phyloP scores from a whole-genome alignment of 2,888 invertebrate species.

The Agrochola circellaris region DNA sequence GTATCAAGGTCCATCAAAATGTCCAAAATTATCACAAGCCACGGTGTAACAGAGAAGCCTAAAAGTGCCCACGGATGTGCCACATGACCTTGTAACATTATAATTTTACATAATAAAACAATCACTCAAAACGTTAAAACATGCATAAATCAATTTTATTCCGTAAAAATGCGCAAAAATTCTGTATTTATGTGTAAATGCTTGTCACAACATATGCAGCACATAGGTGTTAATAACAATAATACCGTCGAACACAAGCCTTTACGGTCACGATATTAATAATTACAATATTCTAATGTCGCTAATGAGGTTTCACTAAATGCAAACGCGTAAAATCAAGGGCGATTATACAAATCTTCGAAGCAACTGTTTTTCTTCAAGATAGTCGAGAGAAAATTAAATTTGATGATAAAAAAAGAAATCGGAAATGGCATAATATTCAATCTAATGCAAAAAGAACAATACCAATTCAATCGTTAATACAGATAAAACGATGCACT shows the following conservation, averaged over 20 bases:
- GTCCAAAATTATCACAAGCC: conserved; percentile 21
- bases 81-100: conserved; percentile 25
- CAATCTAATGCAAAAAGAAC: conserved; percentile 1
- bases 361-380: conserved; percentile 1
- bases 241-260: conserved; percentile 64
- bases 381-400: background rate
- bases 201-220: conserved; percentile 28
- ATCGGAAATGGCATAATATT: background rate
- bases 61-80: conserved; percentile 24
- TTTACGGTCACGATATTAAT: conserved; percentile 38
- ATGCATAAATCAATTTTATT: conserved; percentile 29
- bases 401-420: background rate
- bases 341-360: background rate
- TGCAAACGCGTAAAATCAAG: conserved; percentile 32
- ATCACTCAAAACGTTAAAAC: conserved; percentile 15
- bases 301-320: conserved; percentile 54
- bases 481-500: background rate
- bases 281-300: conserved; percentile 35
- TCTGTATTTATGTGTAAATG: conserved; percentile 18
- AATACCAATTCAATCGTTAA: background rate
- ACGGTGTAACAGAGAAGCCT: conserved; percentile 18
- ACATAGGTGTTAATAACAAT: conserved; percentile 53
- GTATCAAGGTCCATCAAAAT: background rate
- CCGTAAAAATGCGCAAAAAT: background rate
- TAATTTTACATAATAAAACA: conserved; percentile 6